A percentile compares a stretch with the other conserved stretches of the same genome.
Evolutionary conservation across 2,888 invertebrate species (phyloP).

Genomic region (Athalia cordata): DNA sequence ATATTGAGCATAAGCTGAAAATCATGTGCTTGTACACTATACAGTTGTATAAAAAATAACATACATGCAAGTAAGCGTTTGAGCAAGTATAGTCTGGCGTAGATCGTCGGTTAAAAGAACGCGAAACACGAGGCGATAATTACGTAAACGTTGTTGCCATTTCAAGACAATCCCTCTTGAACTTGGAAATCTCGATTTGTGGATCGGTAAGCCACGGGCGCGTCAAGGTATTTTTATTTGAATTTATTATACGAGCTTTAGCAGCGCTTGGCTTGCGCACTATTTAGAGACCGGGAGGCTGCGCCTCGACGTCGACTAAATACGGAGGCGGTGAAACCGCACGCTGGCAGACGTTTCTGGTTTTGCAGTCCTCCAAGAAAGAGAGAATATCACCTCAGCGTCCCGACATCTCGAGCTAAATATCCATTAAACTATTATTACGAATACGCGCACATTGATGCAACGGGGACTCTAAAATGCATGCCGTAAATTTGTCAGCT

Average conservation of each 20-base stretch:
- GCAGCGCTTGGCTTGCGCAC: slow-evolving; percentile 6
- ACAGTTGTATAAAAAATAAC: too few species aligned
- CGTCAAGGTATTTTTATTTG: slow-evolving; percentile 16
- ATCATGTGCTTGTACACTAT: too few species aligned
- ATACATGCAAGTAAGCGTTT: too few species aligned
- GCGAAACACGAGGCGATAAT: neutral
- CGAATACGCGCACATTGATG: neutral
- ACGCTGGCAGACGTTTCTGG: slow-evolving; percentile 11
- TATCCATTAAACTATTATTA: slow-evolving; percentile 25
- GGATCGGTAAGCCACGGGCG: neutral
- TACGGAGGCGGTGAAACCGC: slow-evolving; percentile 19
- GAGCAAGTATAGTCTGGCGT: too few species aligned
- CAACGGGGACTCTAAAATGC: neutral
- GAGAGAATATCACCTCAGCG: neutral
- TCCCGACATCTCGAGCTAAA: slow-evolving; percentile 24
- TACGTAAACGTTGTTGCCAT: neutral
- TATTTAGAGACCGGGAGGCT: slow-evolving; percentile 33
- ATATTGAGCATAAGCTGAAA: too few species aligned
- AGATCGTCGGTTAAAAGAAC: neutral
- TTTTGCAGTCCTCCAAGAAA: neutral
- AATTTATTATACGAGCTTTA: slow-evolving; percentile 26
- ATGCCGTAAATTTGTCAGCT: neutral
- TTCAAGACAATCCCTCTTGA: slow-evolving; percentile 1
- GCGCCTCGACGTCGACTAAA: slow-evolving; percentile 30
- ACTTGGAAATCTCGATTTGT: slow-evolving; percentile 21